These are phyloP conservation scores for Stegophylla sp. DNA, from an alignment of 2,888 invertebrate genomes.

Conservation along the genomic window DNA sequence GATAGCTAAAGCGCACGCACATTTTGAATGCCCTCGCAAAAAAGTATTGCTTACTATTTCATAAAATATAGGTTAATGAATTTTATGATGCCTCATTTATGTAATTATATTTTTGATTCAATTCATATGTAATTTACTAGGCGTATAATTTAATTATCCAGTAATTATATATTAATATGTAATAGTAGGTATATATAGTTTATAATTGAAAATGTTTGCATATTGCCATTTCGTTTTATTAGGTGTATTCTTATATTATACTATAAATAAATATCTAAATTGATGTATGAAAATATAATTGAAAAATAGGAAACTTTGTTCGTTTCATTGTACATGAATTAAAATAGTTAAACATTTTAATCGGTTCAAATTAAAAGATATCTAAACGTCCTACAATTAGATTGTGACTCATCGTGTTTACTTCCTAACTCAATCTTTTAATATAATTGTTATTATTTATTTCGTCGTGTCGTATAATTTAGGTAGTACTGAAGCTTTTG, in stretches of 20 bases:
- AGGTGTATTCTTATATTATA: neutral
- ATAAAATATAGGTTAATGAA: slow-evolving; percentile 25
- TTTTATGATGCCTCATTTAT: neutral
- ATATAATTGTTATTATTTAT: neutral
- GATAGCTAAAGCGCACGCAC: slow-evolving; percentile 5
- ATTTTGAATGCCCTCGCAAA: neutral
- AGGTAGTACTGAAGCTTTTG: slow-evolving; percentile 6
- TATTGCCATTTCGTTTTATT: too few relatives aligned
- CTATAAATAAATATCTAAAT: neutral
- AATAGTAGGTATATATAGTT: too few relatives aligned
- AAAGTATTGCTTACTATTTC: slow-evolving; percentile 3
- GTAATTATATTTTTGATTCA: neutral
- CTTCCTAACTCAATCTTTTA: slow-evolving; percentile 20
- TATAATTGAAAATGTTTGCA: too few relatives aligned
- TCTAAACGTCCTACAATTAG: neutral
- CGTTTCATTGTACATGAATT: neutral
- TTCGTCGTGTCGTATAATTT: slow-evolving; percentile 1
- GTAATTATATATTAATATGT: too few relatives aligned
- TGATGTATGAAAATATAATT: neutral
- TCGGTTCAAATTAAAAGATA: slow-evolving; percentile 11
- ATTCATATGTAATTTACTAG: slow-evolving; percentile 2
- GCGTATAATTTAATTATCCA: neutral
- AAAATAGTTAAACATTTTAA: neutral
- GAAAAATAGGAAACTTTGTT: neutral
- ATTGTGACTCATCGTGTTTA: neutral